phyloP scores from a whole-genome alignment of 1,140 invertebrate species.

The Augochlora pura region DNA sequence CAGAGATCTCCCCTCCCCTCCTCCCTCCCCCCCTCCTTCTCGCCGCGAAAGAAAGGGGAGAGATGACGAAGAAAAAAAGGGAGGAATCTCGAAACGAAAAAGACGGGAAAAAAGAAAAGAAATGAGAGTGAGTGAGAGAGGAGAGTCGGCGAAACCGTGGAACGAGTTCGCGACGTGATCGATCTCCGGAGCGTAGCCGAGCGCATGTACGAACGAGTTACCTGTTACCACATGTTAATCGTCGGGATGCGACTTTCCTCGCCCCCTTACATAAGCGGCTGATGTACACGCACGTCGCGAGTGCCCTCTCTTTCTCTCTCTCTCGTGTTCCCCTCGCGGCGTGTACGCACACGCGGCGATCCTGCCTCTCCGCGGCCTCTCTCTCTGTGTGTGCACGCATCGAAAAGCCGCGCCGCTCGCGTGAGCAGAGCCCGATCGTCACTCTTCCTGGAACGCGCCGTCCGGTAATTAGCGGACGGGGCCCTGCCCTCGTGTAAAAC shows the following conservation, averaged over 20 bases:
- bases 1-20: too few relatives aligned
- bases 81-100: not conserved
- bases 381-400: too few relatives aligned
- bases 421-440: slow-evolving; percentile 26
- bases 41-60: not conserved
- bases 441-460: slow-evolving; percentile 18
- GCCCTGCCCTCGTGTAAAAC: slow-evolving; percentile 13
- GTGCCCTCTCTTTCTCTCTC: too few relatives aligned
- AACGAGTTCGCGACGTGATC: slow-evolving; percentile 40
- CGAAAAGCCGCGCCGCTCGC: slow-evolving; percentile 1
- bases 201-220: slow-evolving; percentile 46
- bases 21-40: too few relatives aligned
- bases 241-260: slow-evolving; percentile 31
- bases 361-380: too few relatives aligned
- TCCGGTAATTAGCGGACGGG: slow-evolving; percentile 51
- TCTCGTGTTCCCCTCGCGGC: not conserved
- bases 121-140: not conserved
- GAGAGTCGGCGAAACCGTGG: slow-evolving; percentile 16
- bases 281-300: not conserved
- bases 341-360: not conserved
- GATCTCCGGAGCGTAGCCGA: slow-evolving; percentile 44
- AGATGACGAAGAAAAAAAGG: not conserved
- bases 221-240: slow-evolving; percentile 55
- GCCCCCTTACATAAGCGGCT: slow-evolving; percentile 23
- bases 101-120: too few relatives aligned